Conservation (phyloP, 2,888 invertebrate species). For the Drosophila trichaetosa region DNA sequence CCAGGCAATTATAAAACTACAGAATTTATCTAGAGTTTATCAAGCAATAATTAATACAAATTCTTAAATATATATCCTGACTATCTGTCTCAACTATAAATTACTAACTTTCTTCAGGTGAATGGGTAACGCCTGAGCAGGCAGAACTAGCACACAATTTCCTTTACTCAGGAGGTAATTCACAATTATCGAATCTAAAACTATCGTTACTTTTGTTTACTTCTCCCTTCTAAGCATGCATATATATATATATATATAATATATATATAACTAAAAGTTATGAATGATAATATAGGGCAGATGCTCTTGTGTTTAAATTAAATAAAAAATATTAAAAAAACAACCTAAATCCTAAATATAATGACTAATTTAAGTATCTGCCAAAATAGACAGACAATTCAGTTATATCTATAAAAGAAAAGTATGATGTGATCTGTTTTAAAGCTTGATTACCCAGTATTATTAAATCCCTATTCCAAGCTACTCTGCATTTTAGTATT, state of each 20-base stretch:
- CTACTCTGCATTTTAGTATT: not conserved
- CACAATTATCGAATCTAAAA: constrained; percentile 29
- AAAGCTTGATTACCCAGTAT: not conserved
- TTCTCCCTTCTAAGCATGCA: constrained; percentile 24
- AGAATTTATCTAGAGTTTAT: not conserved
- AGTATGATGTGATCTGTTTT: not conserved
- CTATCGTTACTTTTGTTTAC: constrained; percentile 11
- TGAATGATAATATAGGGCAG: not conserved
- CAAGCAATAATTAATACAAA: constrained; percentile 42
- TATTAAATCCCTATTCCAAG: not conserved
- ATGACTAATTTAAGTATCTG: not conserved
- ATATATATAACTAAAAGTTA: not conserved
- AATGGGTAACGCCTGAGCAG: constrained; percentile 92
- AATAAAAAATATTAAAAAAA: not conserved
- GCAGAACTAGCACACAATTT: constrained; percentile 94
- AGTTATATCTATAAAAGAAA: not conserved
- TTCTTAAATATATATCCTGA: constrained; percentile 5
- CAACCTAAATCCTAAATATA: not conserved
- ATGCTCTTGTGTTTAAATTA: not conserved
- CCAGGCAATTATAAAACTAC: not conserved
- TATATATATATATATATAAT: not conserved
- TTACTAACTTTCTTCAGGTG: constrained; percentile 86
- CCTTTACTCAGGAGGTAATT: constrained; percentile 92
- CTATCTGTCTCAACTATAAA: constrained; percentile 24
- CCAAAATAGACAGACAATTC: not conserved